phyloP scores from a whole-genome alignment of 2,797 vertebrate genomes.

The Gallinago nigripennis region DNA sequence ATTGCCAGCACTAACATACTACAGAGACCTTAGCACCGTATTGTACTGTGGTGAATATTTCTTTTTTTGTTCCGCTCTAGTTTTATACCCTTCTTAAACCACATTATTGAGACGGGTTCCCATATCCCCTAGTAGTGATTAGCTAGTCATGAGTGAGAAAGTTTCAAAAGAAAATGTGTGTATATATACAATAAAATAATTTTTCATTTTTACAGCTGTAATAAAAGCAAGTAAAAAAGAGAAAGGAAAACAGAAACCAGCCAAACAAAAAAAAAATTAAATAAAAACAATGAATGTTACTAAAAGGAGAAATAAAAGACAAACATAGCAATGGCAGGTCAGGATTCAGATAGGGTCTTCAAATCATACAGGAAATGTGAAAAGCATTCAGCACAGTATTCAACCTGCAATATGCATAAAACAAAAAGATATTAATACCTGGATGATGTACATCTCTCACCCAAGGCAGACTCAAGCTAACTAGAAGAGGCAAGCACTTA shows the following conservation, averaged over 20 bases:
- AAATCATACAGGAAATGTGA: conserved; percentile 16
- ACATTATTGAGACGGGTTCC: conserved; percentile 29
- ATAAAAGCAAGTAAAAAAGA: background rate
- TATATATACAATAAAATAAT: conserved; percentile 21
- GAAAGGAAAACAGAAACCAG: background rate
- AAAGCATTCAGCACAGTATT: background rate
- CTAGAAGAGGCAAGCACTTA: conserved; percentile 47
- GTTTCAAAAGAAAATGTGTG: conserved; percentile 40
- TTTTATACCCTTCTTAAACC: conserved; percentile 53
- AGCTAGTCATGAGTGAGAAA: conserved; percentile 43
- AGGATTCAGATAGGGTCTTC: conserved; percentile 20
- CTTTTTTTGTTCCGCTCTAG: background rate
- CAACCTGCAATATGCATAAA: conserved; percentile 20
- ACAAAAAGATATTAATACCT: background rate
- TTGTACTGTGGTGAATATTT: conserved; percentile 22
- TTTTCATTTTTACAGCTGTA: conserved; percentile 48
- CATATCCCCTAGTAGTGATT: conserved; percentile 42
- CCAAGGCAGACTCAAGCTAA: background rate
- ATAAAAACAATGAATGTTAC: background rate
- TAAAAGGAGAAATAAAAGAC: conserved; percentile 55
- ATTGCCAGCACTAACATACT: background rate
- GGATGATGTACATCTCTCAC: conserved; percentile 2
- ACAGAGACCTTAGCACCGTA: conserved; percentile 9
- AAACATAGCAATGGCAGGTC: background rate
- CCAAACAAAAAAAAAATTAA: background rate